phyloP scores from a whole-genome alignment of 1,140 invertebrate species.

The Belonocnema kinseyi region DNA sequence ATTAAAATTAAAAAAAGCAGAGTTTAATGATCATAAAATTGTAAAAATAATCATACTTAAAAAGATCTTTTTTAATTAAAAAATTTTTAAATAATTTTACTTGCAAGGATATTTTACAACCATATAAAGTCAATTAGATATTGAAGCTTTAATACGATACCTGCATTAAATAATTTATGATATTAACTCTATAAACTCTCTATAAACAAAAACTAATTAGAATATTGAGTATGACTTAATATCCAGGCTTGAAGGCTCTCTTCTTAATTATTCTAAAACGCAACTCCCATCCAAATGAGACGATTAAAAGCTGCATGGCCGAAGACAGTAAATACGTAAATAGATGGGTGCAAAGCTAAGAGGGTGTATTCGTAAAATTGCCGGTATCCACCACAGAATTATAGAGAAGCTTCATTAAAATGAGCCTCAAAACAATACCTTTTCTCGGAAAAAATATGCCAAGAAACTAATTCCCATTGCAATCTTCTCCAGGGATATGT shows the following conservation, averaged over 20 bases:
- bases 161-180: too few species aligned
- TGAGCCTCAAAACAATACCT: conserved; percentile 46
- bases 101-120: too few species aligned
- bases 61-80: too few species aligned
- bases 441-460: conserved; percentile 42
- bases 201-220: conserved; percentile 11
- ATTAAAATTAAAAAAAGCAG: too few species aligned
- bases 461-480: conserved; percentile 46
- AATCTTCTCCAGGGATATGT: conserved; percentile 35
- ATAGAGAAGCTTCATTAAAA: conserved; percentile 49
- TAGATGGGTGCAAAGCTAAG: conserved; percentile 12
- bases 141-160: too few species aligned
- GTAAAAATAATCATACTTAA: too few species aligned
- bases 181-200: not conserved
- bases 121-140: too few species aligned
- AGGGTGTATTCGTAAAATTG: conserved; percentile 45
- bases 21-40: too few species aligned
- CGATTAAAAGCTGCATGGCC: conserved; percentile 46
- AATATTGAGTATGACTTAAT: conserved; percentile 23
- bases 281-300: conserved; percentile 26
- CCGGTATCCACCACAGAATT: conserved; percentile 38
- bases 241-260: not conserved
- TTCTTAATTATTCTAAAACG: conserved; percentile 26
- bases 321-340: conserved; percentile 47
- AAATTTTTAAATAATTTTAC: too few species aligned